Conservation (phyloP, 2,797 vertebrate species). For the Decapterus maruadsi region DNA sequence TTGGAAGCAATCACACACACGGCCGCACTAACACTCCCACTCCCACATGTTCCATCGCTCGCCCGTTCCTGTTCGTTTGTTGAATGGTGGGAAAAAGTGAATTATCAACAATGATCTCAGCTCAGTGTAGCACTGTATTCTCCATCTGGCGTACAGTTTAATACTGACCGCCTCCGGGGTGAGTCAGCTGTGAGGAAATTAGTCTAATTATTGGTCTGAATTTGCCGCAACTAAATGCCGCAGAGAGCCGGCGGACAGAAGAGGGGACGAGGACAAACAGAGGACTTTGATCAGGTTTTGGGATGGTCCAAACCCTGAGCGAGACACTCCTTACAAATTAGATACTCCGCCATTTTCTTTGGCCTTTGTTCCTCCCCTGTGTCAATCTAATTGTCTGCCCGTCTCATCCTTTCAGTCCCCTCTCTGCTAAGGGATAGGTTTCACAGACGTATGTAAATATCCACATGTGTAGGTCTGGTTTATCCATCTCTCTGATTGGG, state of each 20-base stretch:
- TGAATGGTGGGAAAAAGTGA: slow-evolving; percentile 79
- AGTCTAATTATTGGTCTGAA: slow-evolving; percentile 74
- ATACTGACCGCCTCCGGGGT: slow-evolving; percentile 61
- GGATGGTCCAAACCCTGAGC: slow-evolving; percentile 14
- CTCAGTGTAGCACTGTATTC: slow-evolving; percentile 48
- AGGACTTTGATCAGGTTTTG: slow-evolving; percentile 18
- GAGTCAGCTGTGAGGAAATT: slow-evolving; percentile 78
- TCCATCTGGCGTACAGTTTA: slow-evolving; percentile 79
- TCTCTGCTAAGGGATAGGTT: slow-evolving; percentile 53
- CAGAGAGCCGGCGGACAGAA: slow-evolving; percentile 19
- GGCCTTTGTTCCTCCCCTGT: slow-evolving; percentile 25
- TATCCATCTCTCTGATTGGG: slow-evolving; percentile 75
- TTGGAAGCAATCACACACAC: slow-evolving; percentile 64
- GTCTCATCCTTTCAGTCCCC: slow-evolving; percentile 43
- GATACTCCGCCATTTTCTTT: slow-evolving; percentile 24
- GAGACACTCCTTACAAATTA: slow-evolving; percentile 2
- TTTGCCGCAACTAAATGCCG: slow-evolving; percentile 49
- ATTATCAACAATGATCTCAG: slow-evolving; percentile 85
- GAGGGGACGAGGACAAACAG: slow-evolving; percentile 9
- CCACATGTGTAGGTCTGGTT: slow-evolving; percentile 78
- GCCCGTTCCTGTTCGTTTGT: slow-evolving; percentile 51
- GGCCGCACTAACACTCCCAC: slow-evolving; percentile 44
- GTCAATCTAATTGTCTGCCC: slow-evolving; percentile 41
- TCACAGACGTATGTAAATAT: slow-evolving; percentile 79
- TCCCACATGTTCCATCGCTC: slow-evolving; percentile 63